Percentiles rank a stretch among this genome's conserved stretches.
Evolutionary conservation across 1,140 invertebrate genomes (phyloP).

Genomic region (Drosophila kepulauana): DNA sequence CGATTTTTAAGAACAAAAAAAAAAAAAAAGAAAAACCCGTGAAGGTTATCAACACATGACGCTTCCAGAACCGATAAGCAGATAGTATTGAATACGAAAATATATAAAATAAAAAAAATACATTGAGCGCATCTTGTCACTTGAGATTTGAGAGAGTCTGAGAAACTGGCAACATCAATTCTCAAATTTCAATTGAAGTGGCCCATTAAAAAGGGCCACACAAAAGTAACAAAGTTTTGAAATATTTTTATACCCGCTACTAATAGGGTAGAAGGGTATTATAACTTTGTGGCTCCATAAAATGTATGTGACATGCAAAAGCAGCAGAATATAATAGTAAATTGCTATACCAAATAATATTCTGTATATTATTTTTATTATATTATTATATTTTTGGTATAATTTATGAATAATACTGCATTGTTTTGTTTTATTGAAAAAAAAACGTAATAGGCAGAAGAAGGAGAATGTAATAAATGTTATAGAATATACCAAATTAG

Average conservation of each 20-base stretch:
- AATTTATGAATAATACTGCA: no score
- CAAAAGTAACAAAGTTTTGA: background rate
- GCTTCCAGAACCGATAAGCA: constrained; percentile 46
- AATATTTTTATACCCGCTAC: background rate
- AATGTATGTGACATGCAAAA: no score
- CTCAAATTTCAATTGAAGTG: constrained; percentile 70
- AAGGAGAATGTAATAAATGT: no score
- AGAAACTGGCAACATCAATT: constrained; percentile 35
- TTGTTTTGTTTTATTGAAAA: no score
- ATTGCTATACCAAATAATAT: no score
- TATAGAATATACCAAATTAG: no score
- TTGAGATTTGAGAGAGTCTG: constrained; percentile 3
- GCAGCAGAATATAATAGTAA: no score
- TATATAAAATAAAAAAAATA: background rate
- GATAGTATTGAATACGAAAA: background rate
- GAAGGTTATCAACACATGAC: constrained; percentile 61
- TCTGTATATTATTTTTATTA: no score
- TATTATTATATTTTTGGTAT: no score
- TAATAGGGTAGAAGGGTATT: no score
- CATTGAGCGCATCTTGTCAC: constrained; percentile 27
- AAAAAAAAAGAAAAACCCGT: constrained; percentile 33
- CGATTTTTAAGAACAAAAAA: constrained; percentile 22
- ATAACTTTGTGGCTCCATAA: no score
- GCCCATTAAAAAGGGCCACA: constrained; percentile 37
- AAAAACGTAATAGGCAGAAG: no score